phyloP scores from a whole-genome alignment of 2,888 invertebrate species.

The Agrotis clavis region DNA sequence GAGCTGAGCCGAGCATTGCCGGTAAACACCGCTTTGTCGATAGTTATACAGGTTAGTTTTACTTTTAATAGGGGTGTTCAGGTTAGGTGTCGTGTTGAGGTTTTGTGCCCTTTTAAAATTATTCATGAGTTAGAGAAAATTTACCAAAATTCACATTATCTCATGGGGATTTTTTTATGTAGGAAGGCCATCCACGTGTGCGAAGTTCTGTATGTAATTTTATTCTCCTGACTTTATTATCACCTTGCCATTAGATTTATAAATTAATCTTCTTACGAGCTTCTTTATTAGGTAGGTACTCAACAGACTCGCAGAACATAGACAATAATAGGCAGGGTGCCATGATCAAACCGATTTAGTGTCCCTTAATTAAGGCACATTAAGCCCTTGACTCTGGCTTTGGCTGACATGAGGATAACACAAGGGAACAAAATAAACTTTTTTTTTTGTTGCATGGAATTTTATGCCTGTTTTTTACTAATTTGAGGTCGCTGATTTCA shows the following conservation, averaged over 20 bases:
- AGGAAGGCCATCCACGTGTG: not conserved
- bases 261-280: not conserved
- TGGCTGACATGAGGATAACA: slow-evolving; percentile 24
- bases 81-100: slow-evolving; percentile 18
- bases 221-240: not conserved
- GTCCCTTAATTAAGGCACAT: not conserved
- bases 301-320: not conserved
- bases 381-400: not conserved
- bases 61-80: slow-evolving; percentile 57
- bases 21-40: slow-evolving; percentile 71
- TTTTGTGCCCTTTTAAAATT: not conserved
- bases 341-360: not conserved
- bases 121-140: not conserved
- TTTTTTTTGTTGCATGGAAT: too few species aligned
- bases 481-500: too few species aligned
- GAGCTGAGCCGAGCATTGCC: slow-evolving; percentile 76
- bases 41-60: slow-evolving; percentile 66
- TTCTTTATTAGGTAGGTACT: not conserved
- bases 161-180: not conserved
- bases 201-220: not conserved
- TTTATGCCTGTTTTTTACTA: too few species aligned
- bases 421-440: too few species aligned
- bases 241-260: not conserved
- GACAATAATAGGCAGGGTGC: not conserved
- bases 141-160: not conserved